phyloP scores from a whole-genome alignment of 92 coral and sea anemone species.

The Ricordea florida region DNA sequence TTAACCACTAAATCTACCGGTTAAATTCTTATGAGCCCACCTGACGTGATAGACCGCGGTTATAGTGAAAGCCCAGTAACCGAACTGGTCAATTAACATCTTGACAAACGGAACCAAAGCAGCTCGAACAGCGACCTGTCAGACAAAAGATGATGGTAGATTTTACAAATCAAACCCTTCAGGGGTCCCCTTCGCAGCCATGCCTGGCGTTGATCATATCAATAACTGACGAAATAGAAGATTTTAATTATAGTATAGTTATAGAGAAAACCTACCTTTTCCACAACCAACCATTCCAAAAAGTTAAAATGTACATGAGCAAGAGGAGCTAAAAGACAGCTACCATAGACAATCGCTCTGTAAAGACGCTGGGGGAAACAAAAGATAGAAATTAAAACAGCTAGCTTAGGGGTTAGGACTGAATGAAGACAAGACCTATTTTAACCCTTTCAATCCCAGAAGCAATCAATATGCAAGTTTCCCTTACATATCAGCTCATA shows the following conservation, averaged over 20 bases:
- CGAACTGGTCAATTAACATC: conserved; percentile 71
- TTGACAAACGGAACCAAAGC: conserved; percentile 63
- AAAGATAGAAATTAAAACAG: neutral
- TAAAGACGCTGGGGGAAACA: conserved; percentile 43
- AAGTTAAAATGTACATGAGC: conserved; percentile 70
- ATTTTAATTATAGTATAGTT: neutral
- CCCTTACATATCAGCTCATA: too few species aligned
- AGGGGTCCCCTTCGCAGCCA: too few species aligned
- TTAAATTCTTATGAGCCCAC: conserved; percentile 29
- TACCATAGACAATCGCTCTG: conserved; percentile 63
- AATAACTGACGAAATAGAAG: too few species aligned
- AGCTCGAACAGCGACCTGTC: conserved; percentile 44
- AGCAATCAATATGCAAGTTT: too few species aligned
- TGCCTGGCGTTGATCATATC: too few species aligned
- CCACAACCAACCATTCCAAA: conserved; percentile 71
- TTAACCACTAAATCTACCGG: too few species aligned
- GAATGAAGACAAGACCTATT: too few species aligned
- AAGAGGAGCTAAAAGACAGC: conserved; percentile 43
- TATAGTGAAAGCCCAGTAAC: conserved; percentile 66
- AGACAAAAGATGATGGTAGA: neutral
- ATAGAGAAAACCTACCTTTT: conserved; percentile 25
- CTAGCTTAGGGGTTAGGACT: too few species aligned
- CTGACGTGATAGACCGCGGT: conserved; percentile 60
- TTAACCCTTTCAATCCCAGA: too few species aligned
- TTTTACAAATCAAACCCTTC: too few species aligned